phyloP scores from a whole-genome alignment of 1,140 invertebrate species.

The Lerema accius region DNA sequence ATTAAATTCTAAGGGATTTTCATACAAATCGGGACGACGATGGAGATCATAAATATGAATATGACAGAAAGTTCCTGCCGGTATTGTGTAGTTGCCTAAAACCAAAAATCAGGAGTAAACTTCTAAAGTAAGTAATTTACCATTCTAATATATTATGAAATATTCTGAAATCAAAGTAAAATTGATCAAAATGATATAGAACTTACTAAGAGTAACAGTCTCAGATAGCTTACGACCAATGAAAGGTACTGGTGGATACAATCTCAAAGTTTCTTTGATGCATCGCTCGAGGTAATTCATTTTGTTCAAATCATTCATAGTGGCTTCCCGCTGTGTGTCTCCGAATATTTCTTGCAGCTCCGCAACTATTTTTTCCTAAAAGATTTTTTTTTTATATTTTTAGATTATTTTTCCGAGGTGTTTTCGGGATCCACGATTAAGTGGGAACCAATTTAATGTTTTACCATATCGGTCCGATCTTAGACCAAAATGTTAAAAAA shows the following conservation, averaged over 20 bases:
- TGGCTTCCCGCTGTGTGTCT: conserved; percentile 62
- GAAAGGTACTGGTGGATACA: conserved; percentile 86
- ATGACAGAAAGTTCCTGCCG: conserved; percentile 80
- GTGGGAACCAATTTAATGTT: no score
- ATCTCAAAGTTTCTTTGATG: conserved; percentile 83
- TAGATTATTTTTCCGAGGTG: no score
- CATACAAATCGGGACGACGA: conserved; percentile 79
- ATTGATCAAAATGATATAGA: no score
- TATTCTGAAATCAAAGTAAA: no score
- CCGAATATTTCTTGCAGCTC: conserved; percentile 82
- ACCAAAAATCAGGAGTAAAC: no score
- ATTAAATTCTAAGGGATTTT: conserved; percentile 83
- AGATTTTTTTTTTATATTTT: no score
- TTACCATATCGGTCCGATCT: no score
- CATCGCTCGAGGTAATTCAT: conserved; percentile 86
- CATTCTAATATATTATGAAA: no score
- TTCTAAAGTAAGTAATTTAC: no score
- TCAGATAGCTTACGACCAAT: conserved; percentile 79
- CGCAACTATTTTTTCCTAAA: conserved; percentile 30
- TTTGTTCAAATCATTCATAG: conserved; percentile 81
- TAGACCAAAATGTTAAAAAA: no score
- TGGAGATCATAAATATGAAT: conserved; percentile 84
- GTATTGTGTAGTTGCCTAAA: conserved; percentile 77
- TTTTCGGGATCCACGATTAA: no score
- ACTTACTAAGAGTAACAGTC: conserved; percentile 31